Evolutionary conservation across 2,113 vertebrate genomes (phyloP), one percentile per base, ranked within the genome.

Genomic region (Bos indicus): DNA sequence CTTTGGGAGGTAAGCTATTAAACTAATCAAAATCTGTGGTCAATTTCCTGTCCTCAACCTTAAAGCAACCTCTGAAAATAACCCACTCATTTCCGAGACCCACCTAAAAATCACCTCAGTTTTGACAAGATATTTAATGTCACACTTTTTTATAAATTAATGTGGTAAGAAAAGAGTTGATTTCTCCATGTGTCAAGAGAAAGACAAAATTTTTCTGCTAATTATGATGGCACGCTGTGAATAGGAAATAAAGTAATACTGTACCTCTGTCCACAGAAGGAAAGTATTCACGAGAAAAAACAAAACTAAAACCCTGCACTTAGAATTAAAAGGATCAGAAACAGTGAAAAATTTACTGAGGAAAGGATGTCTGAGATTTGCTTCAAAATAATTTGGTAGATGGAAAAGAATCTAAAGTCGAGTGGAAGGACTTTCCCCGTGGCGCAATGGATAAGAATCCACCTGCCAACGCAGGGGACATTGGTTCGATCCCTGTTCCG

Each of bases 31-130:
- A 88, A 36, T 15, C 15, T 96, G 7, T 43, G 25, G 25, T 94
- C 23, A 64, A 80, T 62, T 96, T 97, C 62, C 82, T 95, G 96
- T 93, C 81, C 85, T 94, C 54, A 81, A 94, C 9, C 88, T 40
- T 56, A 92, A 59, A 62, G 30, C 14, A 82, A 88, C 17, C 62
- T 91, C 59, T 90, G 57, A 93, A 96, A 94, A 88, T 10, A 92
- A 71, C 6, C 15, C 78, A 59, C 12, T 28, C 52, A 78, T 78
- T 93, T 88, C 59, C 25, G 14, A 96, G n/a, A 71, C 0, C 28
- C 52, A 82, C 56, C 88, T 88, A 67, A 96, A 96, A 77, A 88
- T 64, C 46, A 17, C 8, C 40, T 93, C 43, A 95, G 28, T 85
- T 96, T 57, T 91, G 60, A 93, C 12, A 93, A 97, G 43, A 71